Conservation (phyloP, 2,888 invertebrate genomes). For the Parascotia fuliginaria region DNA sequence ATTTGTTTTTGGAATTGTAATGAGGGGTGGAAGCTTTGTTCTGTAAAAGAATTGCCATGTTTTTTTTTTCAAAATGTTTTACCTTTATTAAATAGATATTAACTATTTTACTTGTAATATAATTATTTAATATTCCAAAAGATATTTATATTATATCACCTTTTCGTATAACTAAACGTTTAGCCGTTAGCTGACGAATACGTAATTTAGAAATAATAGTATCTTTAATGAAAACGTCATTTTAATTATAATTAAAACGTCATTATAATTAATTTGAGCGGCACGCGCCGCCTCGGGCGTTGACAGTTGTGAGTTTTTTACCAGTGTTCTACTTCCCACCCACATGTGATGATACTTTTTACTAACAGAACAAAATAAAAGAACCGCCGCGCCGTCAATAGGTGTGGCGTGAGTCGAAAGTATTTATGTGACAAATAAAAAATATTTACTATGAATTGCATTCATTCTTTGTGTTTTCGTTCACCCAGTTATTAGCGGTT, state of each 20-base stretch:
- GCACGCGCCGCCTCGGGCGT: constrained; percentile 62
- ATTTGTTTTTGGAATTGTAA: constrained; percentile 69
- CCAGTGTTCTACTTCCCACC: constrained; percentile 28
- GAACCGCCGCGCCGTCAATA: neutral
- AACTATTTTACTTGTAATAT: too few species aligned
- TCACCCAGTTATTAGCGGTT: constrained; percentile 12
- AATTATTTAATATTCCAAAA: too few species aligned
- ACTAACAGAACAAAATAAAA: constrained; percentile 9
- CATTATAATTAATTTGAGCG: constrained; percentile 68
- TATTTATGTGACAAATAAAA: constrained; percentile 1
- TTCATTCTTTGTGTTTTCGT: neutral
- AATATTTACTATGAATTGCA: neutral
- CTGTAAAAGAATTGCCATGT: constrained; percentile 45
- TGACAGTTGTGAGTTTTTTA: constrained; percentile 62
- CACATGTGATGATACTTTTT: constrained; percentile 13
- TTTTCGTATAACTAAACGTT: constrained; percentile 2
- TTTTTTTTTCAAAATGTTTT: constrained; percentile 47
- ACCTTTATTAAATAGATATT: constrained; percentile 3
- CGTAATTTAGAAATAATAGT: constrained; percentile 52
- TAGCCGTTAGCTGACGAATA: constrained; percentile 19
- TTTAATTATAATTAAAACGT: constrained; percentile 71
- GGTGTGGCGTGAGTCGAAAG: neutral
- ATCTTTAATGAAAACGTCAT: constrained; percentile 64
- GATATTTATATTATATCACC: too few species aligned
- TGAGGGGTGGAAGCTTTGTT: constrained; percentile 53